Percentiles rank a stretch among this genome's conserved stretches.
phyloP scores from a whole-genome alignment of 2,113 vertebrate species.

The Octodon degus region DNA sequence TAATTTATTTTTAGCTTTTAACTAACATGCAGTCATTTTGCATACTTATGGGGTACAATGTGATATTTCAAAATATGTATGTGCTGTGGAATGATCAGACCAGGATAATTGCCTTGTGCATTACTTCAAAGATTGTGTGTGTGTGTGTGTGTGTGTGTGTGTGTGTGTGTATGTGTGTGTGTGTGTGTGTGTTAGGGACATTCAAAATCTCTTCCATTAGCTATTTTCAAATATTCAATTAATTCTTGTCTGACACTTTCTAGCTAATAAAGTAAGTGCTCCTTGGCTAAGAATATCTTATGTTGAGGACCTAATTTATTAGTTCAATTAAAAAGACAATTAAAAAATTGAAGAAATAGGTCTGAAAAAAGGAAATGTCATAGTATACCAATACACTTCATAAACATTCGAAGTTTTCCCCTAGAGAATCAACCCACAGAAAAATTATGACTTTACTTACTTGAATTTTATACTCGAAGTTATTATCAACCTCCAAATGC shows the following conservation, averaged over 20 bases:
- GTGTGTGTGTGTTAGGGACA: background rate
- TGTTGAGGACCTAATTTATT: background rate
- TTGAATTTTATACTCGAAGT: conserved; percentile 2
- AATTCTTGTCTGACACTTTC: conserved; percentile 26
- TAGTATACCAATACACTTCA: background rate
- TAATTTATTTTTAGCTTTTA: background rate
- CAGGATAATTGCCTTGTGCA: background rate
- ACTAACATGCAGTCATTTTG: background rate
- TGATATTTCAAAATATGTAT: background rate
- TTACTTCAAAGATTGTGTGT: background rate
- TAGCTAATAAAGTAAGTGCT: conserved; percentile 20
- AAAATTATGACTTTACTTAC: conserved; percentile 6
- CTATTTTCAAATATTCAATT: conserved; percentile 10
- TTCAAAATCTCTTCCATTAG: background rate
- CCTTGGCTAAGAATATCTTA: background rate
- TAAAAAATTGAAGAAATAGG: conserved; percentile 28
- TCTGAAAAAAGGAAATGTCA: conserved; percentile 24
- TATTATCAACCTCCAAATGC: conserved; percentile 39
- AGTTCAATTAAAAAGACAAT: conserved; percentile 25
- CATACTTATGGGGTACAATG: background rate
- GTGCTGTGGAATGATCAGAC: background rate
- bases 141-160: no score
- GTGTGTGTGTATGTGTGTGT: no score
- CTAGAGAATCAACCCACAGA: background rate
- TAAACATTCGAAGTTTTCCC: conserved; percentile 10